Conservation (phyloP, 2,113 vertebrate genomes). For the Siniperca knerii region DNA sequence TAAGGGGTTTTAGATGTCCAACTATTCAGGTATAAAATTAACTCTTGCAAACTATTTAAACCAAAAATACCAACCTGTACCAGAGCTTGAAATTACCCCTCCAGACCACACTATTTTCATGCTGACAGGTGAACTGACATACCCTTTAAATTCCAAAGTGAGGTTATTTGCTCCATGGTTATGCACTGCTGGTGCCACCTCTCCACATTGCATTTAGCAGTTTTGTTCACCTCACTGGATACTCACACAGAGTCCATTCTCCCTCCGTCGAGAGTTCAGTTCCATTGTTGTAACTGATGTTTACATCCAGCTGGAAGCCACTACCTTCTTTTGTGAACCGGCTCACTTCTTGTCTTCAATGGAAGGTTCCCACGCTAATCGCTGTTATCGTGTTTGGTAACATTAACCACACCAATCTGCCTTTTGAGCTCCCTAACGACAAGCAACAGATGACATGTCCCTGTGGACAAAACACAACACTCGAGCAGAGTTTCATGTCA, state of each 20-base stretch:
- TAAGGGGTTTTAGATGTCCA: background rate
- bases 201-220: conserved; percentile 20
- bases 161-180: conserved; percentile 41
- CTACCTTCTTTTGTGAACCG: conserved; percentile 48
- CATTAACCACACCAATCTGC: conserved; percentile 47
- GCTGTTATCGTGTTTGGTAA: conserved; percentile 44
- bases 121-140: conserved; percentile 49
- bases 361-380: conserved; percentile 60
- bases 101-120: conserved; percentile 49
- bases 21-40: conserved; percentile 44
- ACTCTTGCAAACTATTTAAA: conserved; percentile 27
- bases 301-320: conserved; percentile 26
- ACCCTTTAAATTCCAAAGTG: conserved; percentile 53
- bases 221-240: conserved; percentile 27
- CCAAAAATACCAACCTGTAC: conserved; percentile 37
- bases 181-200: conserved; percentile 24
- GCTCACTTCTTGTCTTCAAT: conserved; percentile 28
- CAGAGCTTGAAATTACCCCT: conserved; percentile 16
- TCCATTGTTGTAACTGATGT: conserved; percentile 42
- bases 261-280: conserved; percentile 13
- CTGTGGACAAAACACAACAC: conserved; percentile 55
- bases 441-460: conserved; percentile 64
- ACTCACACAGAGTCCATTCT: conserved; percentile 26
- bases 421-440: conserved; percentile 38
- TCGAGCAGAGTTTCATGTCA: conserved; percentile 38